Conservation (phyloP, 2,797 vertebrate species). For the Macroramphosus scolopax region DNA sequence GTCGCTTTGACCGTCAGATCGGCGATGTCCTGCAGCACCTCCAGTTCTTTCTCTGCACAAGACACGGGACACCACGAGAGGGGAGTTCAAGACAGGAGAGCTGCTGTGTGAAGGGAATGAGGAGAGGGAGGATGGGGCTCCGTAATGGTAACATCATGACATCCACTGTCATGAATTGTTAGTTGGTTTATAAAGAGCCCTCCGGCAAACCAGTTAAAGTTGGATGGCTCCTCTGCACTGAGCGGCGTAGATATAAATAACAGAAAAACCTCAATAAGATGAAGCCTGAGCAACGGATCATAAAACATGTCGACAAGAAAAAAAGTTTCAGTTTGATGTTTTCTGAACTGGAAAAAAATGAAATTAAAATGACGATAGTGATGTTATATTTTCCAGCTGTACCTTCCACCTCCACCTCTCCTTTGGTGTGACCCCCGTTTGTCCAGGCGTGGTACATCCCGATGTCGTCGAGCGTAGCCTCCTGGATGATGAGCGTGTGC, state of each 20-base stretch:
- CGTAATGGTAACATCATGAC: constrained; percentile 35
- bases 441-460: constrained; percentile 83
- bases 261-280: no score
- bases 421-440: constrained; percentile 88
- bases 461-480: constrained; percentile 81
- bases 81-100: not conserved
- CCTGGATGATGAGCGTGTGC: constrained; percentile 86
- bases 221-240: constrained; percentile 14
- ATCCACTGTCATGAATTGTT: constrained; percentile 23
- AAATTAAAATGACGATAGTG: no score
- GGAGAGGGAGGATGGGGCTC: constrained; percentile 11
- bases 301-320: no score
- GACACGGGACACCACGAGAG: constrained; percentile 25
- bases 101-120: not conserved
- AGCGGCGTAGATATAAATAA: no score
- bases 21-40: constrained; percentile 87
- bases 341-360: no score
- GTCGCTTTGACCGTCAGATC: constrained; percentile 87
- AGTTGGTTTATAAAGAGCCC: constrained; percentile 32
- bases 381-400: constrained; percentile 8
- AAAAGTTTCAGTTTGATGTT: not conserved
- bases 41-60: constrained; percentile 86
- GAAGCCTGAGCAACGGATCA: no score
- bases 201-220: constrained; percentile 19
- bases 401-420: constrained; percentile 91